Evolutionary conservation across 2,113 vertebrate genomes (phyloP).

Genomic region (Phainopepla nitens): DNA sequence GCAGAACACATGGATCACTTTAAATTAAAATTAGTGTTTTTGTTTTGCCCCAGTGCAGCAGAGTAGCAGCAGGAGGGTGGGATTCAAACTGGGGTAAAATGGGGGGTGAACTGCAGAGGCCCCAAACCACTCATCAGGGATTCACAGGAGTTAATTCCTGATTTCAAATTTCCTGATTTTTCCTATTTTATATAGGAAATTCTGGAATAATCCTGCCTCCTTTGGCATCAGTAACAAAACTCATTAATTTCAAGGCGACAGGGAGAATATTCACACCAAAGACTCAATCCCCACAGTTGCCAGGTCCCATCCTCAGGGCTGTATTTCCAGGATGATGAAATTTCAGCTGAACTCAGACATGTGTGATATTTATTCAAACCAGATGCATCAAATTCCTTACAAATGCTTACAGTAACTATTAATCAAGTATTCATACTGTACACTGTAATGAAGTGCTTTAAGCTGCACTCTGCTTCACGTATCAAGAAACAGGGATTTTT

Average conservation of each 20-base stretch:
- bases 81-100: not conserved
- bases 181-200: not conserved
- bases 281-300: not conserved
- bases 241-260: not conserved
- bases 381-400: not conserved
- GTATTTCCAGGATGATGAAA: not conserved
- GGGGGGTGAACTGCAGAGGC: not conserved
- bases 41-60: not conserved
- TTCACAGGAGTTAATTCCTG: not conserved
- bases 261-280: not conserved
- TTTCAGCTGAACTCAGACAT: not conserved
- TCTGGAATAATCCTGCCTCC: not conserved
- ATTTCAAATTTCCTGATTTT: not conserved
- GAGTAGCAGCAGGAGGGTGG: not conserved
- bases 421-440: not conserved
- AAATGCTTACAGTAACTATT: constrained; percentile 19
- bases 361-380: constrained; percentile 1
- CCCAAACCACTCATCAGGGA: not conserved
- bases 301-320: not conserved
- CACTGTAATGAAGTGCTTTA: not conserved
- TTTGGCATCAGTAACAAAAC: not conserved
- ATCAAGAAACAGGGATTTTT: not conserved
- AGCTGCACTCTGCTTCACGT: not conserved
- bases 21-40: not conserved
- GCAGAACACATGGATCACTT: not conserved